A percentile compares a stretch with the other conserved stretches of the same genome.
phyloP scores from a whole-genome alignment of 2,113 vertebrate genomes.

The Pelvicachromis taeniatus region DNA sequence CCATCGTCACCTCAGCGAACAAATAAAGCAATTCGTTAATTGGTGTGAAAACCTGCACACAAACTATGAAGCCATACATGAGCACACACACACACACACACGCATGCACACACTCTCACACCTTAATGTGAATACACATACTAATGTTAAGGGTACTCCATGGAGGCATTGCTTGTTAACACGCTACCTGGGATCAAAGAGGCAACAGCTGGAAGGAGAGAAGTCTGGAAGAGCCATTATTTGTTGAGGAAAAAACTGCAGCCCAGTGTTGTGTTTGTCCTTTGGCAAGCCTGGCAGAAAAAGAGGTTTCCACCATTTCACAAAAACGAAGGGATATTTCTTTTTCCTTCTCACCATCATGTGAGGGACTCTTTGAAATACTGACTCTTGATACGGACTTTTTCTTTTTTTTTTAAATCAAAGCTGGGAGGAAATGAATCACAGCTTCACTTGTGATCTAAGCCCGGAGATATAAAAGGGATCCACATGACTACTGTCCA shows the following conservation, averaged over 20 bases:
- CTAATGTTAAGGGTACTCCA: constrained; percentile 53
- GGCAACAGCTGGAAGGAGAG: constrained; percentile 21
- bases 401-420: constrained; percentile 1
- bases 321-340: constrained; percentile 20
- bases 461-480: constrained; percentile 57
- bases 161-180: constrained; percentile 65
- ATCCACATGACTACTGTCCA: constrained; percentile 66
- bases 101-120: constrained; percentile 31
- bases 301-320: constrained; percentile 19
- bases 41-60: constrained; percentile 69
- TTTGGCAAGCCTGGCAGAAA: constrained; percentile 42
- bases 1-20: constrained; percentile 65
- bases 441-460: constrained; percentile 49
- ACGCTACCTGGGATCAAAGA: constrained; percentile 71
- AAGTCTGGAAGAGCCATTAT: constrained; percentile 47
- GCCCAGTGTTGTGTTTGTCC: constrained; percentile 55
- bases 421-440: constrained; percentile 59
- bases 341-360: constrained; percentile 43
- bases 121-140: constrained; percentile 37
- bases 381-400: neutral
- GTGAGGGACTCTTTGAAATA: constrained; percentile 62
- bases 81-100: constrained; percentile 44
- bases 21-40: constrained; percentile 73
- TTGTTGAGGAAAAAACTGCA: constrained; percentile 53
- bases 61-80: constrained; percentile 5